Evolutionary conservation across 1,140 invertebrate species (phyloP).

Genomic region (Camponotus vicinus): DNA sequence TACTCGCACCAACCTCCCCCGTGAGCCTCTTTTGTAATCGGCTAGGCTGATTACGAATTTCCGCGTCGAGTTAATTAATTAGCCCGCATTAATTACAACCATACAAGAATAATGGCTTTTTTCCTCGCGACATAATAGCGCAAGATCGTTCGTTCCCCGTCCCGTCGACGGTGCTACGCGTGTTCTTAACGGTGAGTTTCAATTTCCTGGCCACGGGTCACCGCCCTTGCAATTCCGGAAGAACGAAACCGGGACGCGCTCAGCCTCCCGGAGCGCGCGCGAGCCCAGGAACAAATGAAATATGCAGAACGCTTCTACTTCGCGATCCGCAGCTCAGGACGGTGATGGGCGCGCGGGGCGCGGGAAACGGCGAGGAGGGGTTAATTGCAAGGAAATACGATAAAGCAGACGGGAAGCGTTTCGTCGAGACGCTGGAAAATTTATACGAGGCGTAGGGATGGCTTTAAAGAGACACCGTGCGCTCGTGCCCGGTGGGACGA

Average conservation of each 20-base stretch:
- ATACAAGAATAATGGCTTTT: slow-evolving; percentile 13
- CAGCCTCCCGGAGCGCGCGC: slow-evolving; percentile 34
- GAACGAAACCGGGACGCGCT: slow-evolving; percentile 23
- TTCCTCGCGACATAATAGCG: background rate
- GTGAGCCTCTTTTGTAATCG: background rate
- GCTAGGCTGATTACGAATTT: slow-evolving; percentile 35
- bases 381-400: slow-evolving; percentile 78
- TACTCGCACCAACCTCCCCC: background rate
- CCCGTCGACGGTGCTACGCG: slow-evolving; percentile 2
- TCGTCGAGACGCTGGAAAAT: slow-evolving; percentile 73
- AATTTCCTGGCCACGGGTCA: slow-evolving; percentile 63
- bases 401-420: slow-evolving; percentile 70
- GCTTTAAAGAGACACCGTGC: slow-evolving; percentile 7
- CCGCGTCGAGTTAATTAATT: slow-evolving; percentile 46
- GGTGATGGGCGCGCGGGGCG: slow-evolving; percentile 28
- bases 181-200: slow-evolving; percentile 65
- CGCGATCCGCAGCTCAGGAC: slow-evolving; percentile 42
- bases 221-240: slow-evolving; percentile 42
- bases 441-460: slow-evolving; percentile 61
- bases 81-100: slow-evolving; percentile 38
- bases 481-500: background rate
- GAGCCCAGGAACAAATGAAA: slow-evolving; percentile 65
- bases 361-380: slow-evolving; percentile 47
- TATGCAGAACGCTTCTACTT: slow-evolving; percentile 67
- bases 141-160: background rate